A percentile compares a stretch with the other conserved stretches of the same genome.
Conservation (phyloP, 2,888 invertebrate genomes). For the Koerneria pararmatus region DNA sequence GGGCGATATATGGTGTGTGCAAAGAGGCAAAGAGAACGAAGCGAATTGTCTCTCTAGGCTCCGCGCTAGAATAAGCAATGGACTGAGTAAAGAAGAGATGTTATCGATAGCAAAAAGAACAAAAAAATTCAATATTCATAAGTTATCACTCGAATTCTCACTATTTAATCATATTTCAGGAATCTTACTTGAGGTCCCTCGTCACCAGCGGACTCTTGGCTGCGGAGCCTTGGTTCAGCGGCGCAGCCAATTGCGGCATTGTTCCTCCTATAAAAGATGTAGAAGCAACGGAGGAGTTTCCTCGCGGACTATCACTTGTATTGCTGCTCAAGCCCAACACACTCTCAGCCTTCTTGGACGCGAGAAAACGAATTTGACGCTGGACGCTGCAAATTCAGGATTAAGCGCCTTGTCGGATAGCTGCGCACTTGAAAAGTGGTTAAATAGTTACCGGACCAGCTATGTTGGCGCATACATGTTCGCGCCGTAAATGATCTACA, state of each 20-base stretch:
- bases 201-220: slow-evolving; percentile 10
- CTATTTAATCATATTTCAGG: too few relatives aligned
- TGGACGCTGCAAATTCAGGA: slow-evolving; percentile 33
- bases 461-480: too few relatives aligned
- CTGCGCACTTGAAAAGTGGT: too few relatives aligned
- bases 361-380: slow-evolving; percentile 37
- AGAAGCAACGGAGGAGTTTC: slow-evolving; percentile 12
- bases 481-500: too few relatives aligned
- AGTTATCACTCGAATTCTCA: too few relatives aligned
- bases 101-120: neutral
- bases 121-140: neutral
- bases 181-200: slow-evolving; percentile 16
- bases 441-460: too few relatives aligned
- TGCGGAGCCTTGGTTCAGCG: neutral
- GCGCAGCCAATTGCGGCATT: slow-evolving; percentile 8
- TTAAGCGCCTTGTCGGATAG: too few relatives aligned
- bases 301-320: slow-evolving; percentile 10
- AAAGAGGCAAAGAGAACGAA: too few relatives aligned
- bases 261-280: neutral
- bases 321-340: neutral
- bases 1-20: too few relatives aligned
- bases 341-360: slow-evolving; percentile 26
- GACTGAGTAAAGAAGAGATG: neutral
- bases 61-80: too few relatives aligned
- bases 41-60: too few relatives aligned